Percentiles rank a stretch among this genome's conserved stretches.
phyloP scores from a whole-genome alignment of 2,797 vertebrate genomes.

The Todus mexicanus region DNA sequence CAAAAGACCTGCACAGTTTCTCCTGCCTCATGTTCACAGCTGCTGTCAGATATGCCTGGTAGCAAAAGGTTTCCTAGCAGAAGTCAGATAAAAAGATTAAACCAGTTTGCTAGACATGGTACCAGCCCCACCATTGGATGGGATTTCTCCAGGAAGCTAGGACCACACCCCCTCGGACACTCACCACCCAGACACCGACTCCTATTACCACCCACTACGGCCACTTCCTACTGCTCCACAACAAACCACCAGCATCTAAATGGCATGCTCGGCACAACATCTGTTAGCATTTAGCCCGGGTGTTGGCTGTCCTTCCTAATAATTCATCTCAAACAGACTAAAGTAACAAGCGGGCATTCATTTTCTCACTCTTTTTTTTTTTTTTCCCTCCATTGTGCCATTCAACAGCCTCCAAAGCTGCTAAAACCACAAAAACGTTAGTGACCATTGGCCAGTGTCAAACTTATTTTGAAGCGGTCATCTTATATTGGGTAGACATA shows the following conservation, averaged over 20 bases:
- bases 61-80: not conserved
- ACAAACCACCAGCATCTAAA: not conserved
- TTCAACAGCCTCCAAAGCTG: conserved; percentile 53
- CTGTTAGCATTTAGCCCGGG: conserved; percentile 13
- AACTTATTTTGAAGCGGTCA: conserved; percentile 70
- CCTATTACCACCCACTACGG: not conserved
- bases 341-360: not conserved
- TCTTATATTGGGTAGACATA: conserved; percentile 66
- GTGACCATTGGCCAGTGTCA: conserved; percentile 73
- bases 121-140: not conserved
- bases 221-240: not conserved
- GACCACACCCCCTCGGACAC: not conserved
- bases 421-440: conserved; percentile 73
- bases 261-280: not conserved
- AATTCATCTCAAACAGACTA: conserved; percentile 21
- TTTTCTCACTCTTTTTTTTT: not conserved
- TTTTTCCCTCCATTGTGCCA: conserved; percentile 44
- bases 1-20: not conserved
- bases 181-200: not conserved
- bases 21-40: not conserved
- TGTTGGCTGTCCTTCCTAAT: conserved; percentile 50
- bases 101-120: accelerated
- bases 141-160: not conserved
- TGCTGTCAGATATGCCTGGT: not conserved
- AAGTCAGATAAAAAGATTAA: not conserved